phyloP scores from a whole-genome alignment of 1,140 invertebrate genomes.

The Penaeus indicus region DNA sequence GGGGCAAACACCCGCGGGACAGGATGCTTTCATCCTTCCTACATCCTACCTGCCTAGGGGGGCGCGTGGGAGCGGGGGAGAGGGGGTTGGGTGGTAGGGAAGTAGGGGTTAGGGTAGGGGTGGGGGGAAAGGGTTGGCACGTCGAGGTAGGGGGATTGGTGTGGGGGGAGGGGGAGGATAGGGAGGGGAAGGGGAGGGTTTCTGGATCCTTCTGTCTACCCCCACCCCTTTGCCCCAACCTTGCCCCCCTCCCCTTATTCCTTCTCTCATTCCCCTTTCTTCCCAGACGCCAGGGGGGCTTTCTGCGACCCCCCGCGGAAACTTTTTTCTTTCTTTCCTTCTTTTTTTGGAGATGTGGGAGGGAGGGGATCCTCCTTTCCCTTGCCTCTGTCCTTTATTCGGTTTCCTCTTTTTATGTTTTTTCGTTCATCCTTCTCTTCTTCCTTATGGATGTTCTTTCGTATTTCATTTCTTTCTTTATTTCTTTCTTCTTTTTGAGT shows the following conservation, averaged over 20 bases:
- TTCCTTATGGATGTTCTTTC: background rate
- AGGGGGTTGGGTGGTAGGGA: background rate
- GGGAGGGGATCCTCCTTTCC: background rate
- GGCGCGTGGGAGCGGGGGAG: constrained; percentile 1
- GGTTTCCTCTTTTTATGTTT: background rate
- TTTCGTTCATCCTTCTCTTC: background rate
- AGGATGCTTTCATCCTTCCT: constrained; percentile 52
- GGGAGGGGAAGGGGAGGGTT: background rate
- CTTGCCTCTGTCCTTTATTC: background rate
- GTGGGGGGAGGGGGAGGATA: no score
- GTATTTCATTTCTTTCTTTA: background rate
- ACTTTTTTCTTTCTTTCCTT: constrained; percentile 3
- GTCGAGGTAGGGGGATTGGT: no score
- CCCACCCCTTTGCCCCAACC: background rate
- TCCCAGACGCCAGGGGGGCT: background rate
- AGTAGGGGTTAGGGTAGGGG: no score
- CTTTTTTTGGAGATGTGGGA: background rate
- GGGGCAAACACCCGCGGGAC: constrained; percentile 57
- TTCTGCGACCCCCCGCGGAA: background rate
- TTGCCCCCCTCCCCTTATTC: background rate
- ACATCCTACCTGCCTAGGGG: constrained; percentile 38
- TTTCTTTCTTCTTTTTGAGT: background rate
- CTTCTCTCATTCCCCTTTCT: constrained; percentile 1
- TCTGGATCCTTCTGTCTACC: background rate
- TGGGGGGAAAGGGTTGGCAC: no score